Evolutionary conservation across 2,797 vertebrate species (phyloP), one percentile per base, ranked within the genome.

Genomic region (Furcifer pardalis): DNA sequence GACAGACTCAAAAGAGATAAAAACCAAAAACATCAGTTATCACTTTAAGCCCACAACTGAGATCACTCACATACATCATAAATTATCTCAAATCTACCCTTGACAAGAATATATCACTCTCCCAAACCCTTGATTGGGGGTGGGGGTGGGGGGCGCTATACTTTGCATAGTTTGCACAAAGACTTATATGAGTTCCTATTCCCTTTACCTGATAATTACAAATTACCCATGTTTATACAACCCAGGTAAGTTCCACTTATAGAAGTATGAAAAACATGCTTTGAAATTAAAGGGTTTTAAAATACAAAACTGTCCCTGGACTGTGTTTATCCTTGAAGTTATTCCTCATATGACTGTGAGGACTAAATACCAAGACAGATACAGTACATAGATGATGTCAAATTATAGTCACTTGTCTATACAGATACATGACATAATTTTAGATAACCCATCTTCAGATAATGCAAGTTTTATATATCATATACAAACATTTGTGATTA

Each of bases 401-500:
- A 4, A 84, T 62, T 49, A 42, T 44, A 79, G 21, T 79, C 83
- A 73, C 25, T 4, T 65, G 4, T 52, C 40, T 35, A 62, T 37
- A 30, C 3, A n/a, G 35, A 32, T 25, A 17, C 62, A 5, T 37
- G 44, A 65, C 44, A 79, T 65, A 60, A 27, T 7, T 56, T 52
- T 3, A 49, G n/a, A 62, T 60, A 52, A 79, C 27, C 30, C 44
- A 8, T 15, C n/a, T 42, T 74, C 56, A 44, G 59, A 42, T 49
- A 75, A 73, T 25, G 30, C 19, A 35, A 30, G 21, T 32, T 65
- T 37, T n/a, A 15, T 56, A 68, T 56, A 13, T 81, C 46, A 56
- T 32, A n/a, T 25, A 66, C 32, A 56, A 79, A 79, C 63, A 84
- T 52, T 66, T 79, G 17, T 63, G 25, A 35, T 84, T 77, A 77